phyloP scores from a whole-genome alignment of 1,140 invertebrate genomes.

The Oedothorax gibbosus region DNA sequence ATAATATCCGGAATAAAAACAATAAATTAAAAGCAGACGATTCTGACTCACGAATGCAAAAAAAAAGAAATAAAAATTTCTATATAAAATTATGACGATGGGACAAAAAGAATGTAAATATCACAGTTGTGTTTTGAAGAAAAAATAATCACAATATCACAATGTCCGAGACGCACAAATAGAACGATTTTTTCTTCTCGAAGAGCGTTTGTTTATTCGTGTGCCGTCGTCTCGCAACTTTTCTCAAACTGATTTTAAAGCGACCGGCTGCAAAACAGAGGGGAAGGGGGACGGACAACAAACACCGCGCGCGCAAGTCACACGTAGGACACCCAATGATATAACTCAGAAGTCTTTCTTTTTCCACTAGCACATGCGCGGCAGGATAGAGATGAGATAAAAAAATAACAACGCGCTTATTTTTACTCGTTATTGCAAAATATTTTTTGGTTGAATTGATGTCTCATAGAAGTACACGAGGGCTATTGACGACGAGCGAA shows the following conservation, averaged over 20 bases:
- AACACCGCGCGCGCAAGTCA: conserved; percentile 17
- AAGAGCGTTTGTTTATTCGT: conserved; percentile 11
- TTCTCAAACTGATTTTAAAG: conserved; percentile 26
- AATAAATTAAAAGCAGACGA: too few species aligned
- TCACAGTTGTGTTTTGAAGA: neutral
- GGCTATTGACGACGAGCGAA: too few species aligned
- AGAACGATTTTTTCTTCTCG: neutral
- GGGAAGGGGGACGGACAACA: conserved; percentile 20
- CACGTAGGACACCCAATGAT: conserved; percentile 57
- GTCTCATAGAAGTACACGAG: too few species aligned
- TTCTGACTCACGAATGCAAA: too few species aligned
- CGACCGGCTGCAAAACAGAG: neutral
- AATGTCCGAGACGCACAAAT: neutral
- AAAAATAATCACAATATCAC: neutral
- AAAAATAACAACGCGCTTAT: too few species aligned
- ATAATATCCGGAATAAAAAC: too few species aligned
- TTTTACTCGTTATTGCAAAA: too few species aligned
- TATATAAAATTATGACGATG: too few species aligned
- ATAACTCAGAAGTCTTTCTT: conserved; percentile 23
- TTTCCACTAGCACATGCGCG: conserved; percentile 35
- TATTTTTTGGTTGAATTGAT: too few species aligned
- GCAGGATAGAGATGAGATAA: too few species aligned
- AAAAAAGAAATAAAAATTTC: too few species aligned
- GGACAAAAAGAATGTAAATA: too few species aligned
- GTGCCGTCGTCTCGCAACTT: conserved; percentile 16